These are phyloP conservation scores for Scomberomorus guttatus DNA, from an alignment of 2,797 vertebrate genomes.

Conservation along the genomic window DNA sequence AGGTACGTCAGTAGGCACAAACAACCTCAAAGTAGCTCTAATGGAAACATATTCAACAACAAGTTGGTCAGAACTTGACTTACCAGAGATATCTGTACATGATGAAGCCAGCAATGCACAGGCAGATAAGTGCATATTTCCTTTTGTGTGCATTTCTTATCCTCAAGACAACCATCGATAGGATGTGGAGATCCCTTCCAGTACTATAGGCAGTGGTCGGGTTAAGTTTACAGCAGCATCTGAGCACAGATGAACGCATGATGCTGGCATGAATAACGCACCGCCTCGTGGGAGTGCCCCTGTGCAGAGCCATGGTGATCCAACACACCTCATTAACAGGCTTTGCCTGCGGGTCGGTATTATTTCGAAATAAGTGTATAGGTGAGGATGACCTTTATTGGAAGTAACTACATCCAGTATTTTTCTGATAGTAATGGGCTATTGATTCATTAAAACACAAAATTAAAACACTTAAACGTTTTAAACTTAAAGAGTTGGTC, in stretches of 20 bases:
- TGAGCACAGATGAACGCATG: slow-evolving; percentile 36
- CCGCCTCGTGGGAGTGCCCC: slow-evolving; percentile 71
- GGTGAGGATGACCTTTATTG: background rate
- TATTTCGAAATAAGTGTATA: background rate
- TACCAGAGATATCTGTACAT: slow-evolving; percentile 82
- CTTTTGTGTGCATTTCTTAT: slow-evolving; percentile 80
- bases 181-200: slow-evolving; percentile 6
- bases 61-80: slow-evolving; percentile 53
- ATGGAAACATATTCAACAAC: background rate
- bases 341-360: background rate
- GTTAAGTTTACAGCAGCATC: slow-evolving; percentile 35
- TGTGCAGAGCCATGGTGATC: slow-evolving; percentile 25
- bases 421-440: background rate
- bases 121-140: slow-evolving; percentile 76
- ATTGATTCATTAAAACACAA: background rate
- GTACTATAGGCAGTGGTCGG: slow-evolving; percentile 13
- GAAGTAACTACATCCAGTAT: background rate
- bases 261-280: slow-evolving; percentile 31
- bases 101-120: slow-evolving; percentile 79
- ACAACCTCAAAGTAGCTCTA: background rate
- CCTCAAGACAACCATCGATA: slow-evolving; percentile 80
- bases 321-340: slow-evolving; percentile 32
- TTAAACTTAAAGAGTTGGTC: background rate
- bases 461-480: background rate
- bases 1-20: background rate